These are phyloP conservation scores for Ceyx cyanopectus DNA, from an alignment of 2,113 vertebrate species.

Conservation along the genomic window DNA sequence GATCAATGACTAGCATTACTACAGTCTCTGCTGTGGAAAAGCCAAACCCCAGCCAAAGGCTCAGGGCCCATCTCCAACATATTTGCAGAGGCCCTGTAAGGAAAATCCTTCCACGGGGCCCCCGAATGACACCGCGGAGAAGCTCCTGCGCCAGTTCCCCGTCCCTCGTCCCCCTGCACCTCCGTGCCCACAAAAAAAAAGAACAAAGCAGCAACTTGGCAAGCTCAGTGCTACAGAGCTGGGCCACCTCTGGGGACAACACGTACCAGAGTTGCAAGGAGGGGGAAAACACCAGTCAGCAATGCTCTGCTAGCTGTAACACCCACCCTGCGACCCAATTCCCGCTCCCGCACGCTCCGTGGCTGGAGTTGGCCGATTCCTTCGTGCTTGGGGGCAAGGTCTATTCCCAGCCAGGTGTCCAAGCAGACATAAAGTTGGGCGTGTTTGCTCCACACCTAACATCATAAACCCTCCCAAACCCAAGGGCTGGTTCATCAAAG, in stretches of 20 bases:
- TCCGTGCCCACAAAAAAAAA: neutral
- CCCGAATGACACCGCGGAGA: neutral
- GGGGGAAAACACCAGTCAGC: neutral
- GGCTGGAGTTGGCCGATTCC: neutral
- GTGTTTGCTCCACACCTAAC: neutral
- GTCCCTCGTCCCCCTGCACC: neutral
- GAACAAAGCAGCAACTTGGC: neutral
- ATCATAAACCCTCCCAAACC: neutral
- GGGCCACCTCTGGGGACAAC: neutral
- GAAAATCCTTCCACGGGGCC: constrained; percentile 65
- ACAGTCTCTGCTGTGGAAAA: constrained; percentile 75
- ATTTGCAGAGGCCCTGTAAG: constrained; percentile 74
- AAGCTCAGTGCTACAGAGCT: neutral
- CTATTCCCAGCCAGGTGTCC: constrained; percentile 44
- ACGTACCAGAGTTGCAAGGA: neutral
- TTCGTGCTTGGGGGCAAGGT: neutral
- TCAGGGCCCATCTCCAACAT: constrained; percentile 74
- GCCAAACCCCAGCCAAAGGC: constrained; percentile 66
- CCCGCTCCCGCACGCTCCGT: neutral
- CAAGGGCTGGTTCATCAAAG: neutral
- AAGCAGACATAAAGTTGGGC: neutral
- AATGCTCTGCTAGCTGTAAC: neutral
- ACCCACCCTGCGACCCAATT: neutral
- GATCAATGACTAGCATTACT: constrained; percentile 62
- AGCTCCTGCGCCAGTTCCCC: neutral